Conservation (phyloP, 2,888 invertebrate genomes). For the Heliconius cydno region DNA sequence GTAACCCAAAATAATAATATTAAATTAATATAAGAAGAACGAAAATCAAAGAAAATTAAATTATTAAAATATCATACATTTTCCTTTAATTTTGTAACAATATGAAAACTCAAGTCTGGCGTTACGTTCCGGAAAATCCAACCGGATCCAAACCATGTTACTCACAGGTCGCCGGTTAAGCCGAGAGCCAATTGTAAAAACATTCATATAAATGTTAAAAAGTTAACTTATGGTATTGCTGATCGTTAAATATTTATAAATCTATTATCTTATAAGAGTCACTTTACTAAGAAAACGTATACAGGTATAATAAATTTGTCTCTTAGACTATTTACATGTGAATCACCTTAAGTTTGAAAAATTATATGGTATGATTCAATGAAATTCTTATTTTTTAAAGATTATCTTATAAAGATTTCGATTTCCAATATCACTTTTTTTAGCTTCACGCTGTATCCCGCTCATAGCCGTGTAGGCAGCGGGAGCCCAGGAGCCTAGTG, state of each 20-base stretch:
- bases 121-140: slow-evolving; percentile 22
- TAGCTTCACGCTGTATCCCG: no score
- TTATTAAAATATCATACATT: slow-evolving; percentile 1
- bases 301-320: neutral
- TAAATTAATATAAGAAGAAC: neutral
- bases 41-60: neutral
- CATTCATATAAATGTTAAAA: slow-evolving; percentile 1
- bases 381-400: neutral
- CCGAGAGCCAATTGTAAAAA: neutral
- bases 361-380: neutral
- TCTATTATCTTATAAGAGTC: neutral
- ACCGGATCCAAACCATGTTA: slow-evolving; percentile 14
- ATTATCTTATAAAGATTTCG: no score
- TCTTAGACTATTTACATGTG: neutral
- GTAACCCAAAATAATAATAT: neutral
- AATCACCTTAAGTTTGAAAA: neutral
- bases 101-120: slow-evolving; percentile 10
- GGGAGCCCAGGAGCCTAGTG: no score
- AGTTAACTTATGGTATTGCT: neutral
- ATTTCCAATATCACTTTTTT: no score
- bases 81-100: neutral
- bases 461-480: no score
- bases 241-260: slow-evolving; percentile 1
- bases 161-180: slow-evolving; percentile 11
- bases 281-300: neutral